Base-by-base conservation (phyloP, 2,113 vertebrate species). In the Grammatotria lemairii region DNA sequence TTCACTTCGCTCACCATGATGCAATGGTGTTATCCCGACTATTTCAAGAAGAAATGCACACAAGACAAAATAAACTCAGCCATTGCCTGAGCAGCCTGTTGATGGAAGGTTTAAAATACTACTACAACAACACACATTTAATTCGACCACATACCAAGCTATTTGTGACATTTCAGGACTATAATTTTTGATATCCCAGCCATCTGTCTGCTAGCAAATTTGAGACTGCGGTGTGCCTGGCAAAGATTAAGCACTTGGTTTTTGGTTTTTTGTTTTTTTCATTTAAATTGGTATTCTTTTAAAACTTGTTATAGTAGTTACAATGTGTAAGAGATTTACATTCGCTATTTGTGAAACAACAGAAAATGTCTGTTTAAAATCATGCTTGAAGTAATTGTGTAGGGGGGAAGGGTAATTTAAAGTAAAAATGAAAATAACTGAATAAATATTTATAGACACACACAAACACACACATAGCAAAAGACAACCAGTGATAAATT, bases 121-220 rank as follows among this genome's bases (percentile, higher is more conserved):
- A 78, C n/a, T 63, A 84, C 23, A 87, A 84, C 82, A 81, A 80
- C 73, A 81, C 28, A 31, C 47, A 45, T 87, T 26, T 28, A 63
- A 28, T 73, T 80, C 51, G 75, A 85, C 51, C 84, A 75, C 38
- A 53, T 60, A 26, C 55, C 19, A 14, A 33, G 89, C 83, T 80
- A 87, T 88, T 80, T 55, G 81, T 89, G 31, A 85, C 84, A 63
- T 82, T 88, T 49, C 51, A 16, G 7, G 11, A 78, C 42, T 55
- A 40, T 73, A 60, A 83, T 80, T 85, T 90, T 51, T 78, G 88
- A 55, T 80, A 58, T 65, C 28, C 55, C 45, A 49, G 85, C 87
- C 93, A 93, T 92, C 92, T 93, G 94, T 85, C 89, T 90, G 11
- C 87, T 81, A 86, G 75, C 31, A 54, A 78, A 89, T 58, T 55